Evolutionary conservation across 2,797 vertebrate genomes (phyloP), one percentile per base, ranked within the genome.

Genomic region (Alectoris magna): DNA sequence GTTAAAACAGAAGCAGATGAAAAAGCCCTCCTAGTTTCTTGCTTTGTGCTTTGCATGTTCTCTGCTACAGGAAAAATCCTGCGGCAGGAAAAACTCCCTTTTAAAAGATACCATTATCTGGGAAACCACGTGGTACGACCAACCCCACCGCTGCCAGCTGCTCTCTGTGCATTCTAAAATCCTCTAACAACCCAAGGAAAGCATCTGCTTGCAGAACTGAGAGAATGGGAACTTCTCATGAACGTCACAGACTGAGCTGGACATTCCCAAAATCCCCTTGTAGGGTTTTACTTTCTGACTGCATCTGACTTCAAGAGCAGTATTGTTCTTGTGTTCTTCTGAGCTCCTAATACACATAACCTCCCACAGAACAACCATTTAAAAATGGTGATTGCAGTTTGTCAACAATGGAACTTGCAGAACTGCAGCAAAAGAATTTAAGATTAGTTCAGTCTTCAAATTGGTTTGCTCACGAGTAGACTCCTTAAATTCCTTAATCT

Each of bases 401-500:
- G 49, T 76, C 7, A 5, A 58, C 85, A 80, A 58, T 43, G 1
- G 69, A 72, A 90, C 58, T 60, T 26, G 36, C 43, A 76, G 69
- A 92, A 88, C 29, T 26, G 10, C 4, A 87, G 82, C 48, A 81
- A 67, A 86, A 84, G 83, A 77, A 84, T 86, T 87, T 84, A 85
- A 95, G 84, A 91, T 82, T 67, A 90, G 85, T 64, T 75, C 83
- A 34, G 51, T 82, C 91, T 85, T 79, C 92, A 95, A 93, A 96
- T 87, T 18, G 93, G 80, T 67, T 44, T 70, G 67, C 72, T 93
- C 70, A 84, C 31, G 63, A 79, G 70, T 29, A 88, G 75, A 62
- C 59, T 92, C 76, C 60, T 90, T 84, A 94, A 92, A 94, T 83
- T 82, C 88, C 75, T 94, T 93, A 88, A 93, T 97, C 93, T 92